Percentiles rank a stretch among this genome's conserved stretches.
Conservation (phyloP, 2,113 vertebrate species). For the Eleginops maclovinus region DNA sequence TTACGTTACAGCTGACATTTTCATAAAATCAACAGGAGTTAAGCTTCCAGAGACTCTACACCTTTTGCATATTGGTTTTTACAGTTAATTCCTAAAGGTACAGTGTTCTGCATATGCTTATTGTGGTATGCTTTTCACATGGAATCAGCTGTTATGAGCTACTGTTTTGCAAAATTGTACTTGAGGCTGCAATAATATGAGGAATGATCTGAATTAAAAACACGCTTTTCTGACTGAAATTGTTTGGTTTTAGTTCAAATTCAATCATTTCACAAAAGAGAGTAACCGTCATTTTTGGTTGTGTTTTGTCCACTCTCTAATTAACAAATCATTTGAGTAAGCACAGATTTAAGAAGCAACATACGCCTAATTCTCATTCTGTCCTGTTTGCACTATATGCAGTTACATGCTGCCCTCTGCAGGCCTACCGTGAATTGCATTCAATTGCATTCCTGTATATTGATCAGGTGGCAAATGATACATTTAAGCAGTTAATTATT, state of each 20-base stretch:
- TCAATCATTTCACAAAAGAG: slow-evolving; percentile 4
- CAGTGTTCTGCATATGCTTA: slow-evolving; percentile 76
- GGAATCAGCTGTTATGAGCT: slow-evolving; percentile 74
- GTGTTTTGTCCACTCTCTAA: neutral
- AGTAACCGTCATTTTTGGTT: neutral
- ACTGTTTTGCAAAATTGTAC: slow-evolving; percentile 61
- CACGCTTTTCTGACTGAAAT: slow-evolving; percentile 47
- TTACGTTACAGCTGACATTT: slow-evolving; percentile 49
- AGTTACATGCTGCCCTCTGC: slow-evolving; percentile 62
- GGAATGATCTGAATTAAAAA: slow-evolving; percentile 71
- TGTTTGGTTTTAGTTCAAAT: slow-evolving; percentile 30
- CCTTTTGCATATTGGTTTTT: slow-evolving; percentile 55
- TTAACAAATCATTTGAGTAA: neutral
- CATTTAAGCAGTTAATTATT: no score
- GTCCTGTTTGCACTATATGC: neutral
- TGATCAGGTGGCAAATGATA: no score
- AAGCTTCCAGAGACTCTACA: slow-evolving; percentile 43
- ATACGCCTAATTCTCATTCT: fast-evolving
- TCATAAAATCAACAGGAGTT: slow-evolving; percentile 56
- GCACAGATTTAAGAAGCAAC: neutral
- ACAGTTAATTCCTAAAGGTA: slow-evolving; percentile 80
- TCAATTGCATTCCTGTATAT: no score
- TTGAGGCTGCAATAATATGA: slow-evolving; percentile 69
- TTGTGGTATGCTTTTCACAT: slow-evolving; percentile 72
- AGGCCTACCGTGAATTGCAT: slow-evolving; percentile 1